Base-by-base conservation (phyloP, 2,113 vertebrate species). In the Progne subis region DNA sequence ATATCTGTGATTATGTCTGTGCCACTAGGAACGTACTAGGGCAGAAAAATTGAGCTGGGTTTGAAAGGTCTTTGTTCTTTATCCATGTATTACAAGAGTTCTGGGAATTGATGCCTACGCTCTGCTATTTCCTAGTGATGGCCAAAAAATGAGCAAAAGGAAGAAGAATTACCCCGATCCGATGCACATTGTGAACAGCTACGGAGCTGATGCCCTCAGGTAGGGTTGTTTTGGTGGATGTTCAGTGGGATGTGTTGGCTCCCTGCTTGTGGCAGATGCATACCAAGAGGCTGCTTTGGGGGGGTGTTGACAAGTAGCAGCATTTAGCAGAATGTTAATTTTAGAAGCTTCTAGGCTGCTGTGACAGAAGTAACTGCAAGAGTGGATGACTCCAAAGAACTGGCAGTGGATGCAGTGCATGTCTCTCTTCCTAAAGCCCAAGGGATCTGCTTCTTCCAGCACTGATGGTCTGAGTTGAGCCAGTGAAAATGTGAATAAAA, bases 141-240 rank as follows among this genome's bases (percentile, higher is more conserved):
- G 99, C 78, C 99, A 99, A 94, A 99, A 99, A 98, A 99, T 99
- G 99, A 99, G 99, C 97, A 99, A 99, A 96, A 98, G 99, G 50
- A 99, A 99, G 97, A 99, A 99, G 98, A 99, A 99, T 96, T 99
- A 99, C 59, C 99, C 99, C 1, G 99, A 99, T 90, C 99, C 99
- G 1, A 94, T 97, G 79, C 85, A 97, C 18, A 94, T 99, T 80
- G 99, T 99, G 91, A 96, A 98, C 80, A 98, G 67, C 92, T 99
- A 99, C 2, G 99, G 99, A 61, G 99, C 99, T 5, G 99, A 99
- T 94, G 99, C 99, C 26, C 98, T 99, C 92, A 99, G 99, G 99
- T 99, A 92, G 23, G 90, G 44, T 88, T 78, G 37, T 18, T 21
- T 17, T 32, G 61, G 12, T 49, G 43, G 6, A 6, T 12, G 14